A percentile compares a stretch with the other conserved stretches of the same genome.
phyloP scores from a whole-genome alignment of 2,113 vertebrate genomes.

The Aphyosemion australe region DNA sequence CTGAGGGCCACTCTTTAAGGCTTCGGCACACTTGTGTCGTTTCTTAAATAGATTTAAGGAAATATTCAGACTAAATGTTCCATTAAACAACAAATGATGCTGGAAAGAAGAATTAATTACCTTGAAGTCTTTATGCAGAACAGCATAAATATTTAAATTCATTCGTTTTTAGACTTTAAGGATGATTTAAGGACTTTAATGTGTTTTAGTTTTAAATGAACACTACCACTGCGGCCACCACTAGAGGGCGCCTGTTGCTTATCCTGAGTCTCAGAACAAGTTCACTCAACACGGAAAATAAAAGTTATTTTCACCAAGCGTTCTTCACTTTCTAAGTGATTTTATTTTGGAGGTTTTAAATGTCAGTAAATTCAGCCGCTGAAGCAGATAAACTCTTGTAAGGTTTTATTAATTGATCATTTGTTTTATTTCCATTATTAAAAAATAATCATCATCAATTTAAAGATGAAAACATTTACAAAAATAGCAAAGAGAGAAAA shows the following conservation, averaged over 20 bases:
- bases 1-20: too few relatives aligned
- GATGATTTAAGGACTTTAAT: background rate
- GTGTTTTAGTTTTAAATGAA: background rate
- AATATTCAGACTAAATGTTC: too few relatives aligned
- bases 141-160: background rate
- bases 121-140: background rate
- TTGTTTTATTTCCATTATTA: too few relatives aligned
- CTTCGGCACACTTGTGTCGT: background rate
- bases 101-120: background rate
- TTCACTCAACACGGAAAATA: background rate
- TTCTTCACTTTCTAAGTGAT: too few relatives aligned
- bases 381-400: too few relatives aligned
- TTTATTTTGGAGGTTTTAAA: too few relatives aligned
- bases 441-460: too few relatives aligned
- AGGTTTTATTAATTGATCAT: too few relatives aligned
- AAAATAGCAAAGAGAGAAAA: background rate
- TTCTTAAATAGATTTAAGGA: background rate
- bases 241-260: conserved; percentile 72
- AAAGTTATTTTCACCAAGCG: too few relatives aligned
- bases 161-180: too few relatives aligned
- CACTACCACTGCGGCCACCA: conserved; percentile 20
- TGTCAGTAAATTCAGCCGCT: too few relatives aligned
- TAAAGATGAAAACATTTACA: too few relatives aligned
- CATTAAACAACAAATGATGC: background rate
- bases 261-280: conserved; percentile 3